phyloP scores from a whole-genome alignment of 2,113 vertebrate species.

The Talpa occidentalis region DNA sequence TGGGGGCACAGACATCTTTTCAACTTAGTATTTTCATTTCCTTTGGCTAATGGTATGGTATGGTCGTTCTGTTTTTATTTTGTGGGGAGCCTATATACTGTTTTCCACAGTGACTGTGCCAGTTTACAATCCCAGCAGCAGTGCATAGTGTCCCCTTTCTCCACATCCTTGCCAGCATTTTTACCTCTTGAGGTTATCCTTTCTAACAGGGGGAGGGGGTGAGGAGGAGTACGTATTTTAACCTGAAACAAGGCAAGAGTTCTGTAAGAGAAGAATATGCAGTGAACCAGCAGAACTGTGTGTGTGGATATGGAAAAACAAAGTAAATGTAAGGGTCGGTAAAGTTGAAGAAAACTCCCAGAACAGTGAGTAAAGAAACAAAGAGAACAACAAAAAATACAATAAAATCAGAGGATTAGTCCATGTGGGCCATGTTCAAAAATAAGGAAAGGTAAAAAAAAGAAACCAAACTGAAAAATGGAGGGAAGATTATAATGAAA shows the following conservation, averaged over 20 bases:
- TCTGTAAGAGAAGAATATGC: neutral
- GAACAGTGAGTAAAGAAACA: neutral
- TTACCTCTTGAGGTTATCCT: neutral
- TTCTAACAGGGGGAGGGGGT: no score
- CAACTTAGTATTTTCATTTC: neutral
- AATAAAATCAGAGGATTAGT: neutral
- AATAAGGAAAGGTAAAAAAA: neutral
- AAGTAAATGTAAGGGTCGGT: neutral
- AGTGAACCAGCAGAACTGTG: neutral
- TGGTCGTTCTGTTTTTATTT: neutral
- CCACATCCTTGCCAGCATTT: neutral
- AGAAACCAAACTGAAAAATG: neutral
- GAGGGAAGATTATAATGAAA: neutral
- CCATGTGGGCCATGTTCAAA: neutral
- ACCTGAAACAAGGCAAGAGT: neutral
- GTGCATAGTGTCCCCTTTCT: neutral
- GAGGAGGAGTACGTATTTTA: neutral
- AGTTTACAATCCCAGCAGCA: neutral
- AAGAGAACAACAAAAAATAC: neutral
- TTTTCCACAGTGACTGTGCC: neutral
- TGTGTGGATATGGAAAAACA: neutral
- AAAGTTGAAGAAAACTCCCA: neutral
- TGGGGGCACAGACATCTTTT: neutral
- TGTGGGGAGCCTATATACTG: neutral
- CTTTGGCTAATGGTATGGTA: neutral